Base-by-base conservation (phyloP, 1,140 invertebrate species). In the Ips typographus region DNA sequence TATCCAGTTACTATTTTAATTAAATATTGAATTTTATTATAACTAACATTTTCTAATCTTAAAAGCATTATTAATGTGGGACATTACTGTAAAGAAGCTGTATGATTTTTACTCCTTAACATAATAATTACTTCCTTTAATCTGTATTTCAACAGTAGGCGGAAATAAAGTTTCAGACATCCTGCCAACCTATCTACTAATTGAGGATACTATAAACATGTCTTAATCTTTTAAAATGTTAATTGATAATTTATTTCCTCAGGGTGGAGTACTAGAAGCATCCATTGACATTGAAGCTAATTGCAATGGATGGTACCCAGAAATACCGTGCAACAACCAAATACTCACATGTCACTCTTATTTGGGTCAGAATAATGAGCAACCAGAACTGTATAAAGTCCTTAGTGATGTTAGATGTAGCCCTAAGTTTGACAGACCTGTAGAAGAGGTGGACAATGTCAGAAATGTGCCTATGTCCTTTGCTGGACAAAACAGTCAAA, bases 351-450 rank as follows among this genome's bases (percentile, higher is more conserved):
- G 74, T 52, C 53, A 73, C 40, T 72, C 67, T 1, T 71, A 68
- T 51, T 53, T 76, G 39, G 58, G 66, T 39, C 55, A 43, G 22
- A 66, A 64, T 57, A 36, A 41, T 8, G 40, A 53, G 5, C 40
- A 69, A 63, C 37, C n/a, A 2, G 42, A 37, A 8, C 3, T 40
- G 4, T 71, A 65, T 44, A 40, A 71, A 43, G 58, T 75, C 1
- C 61, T 75, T 37, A 61, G 64, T 55, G 70, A 73, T 49, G 65
- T 75, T 3, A 70, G 58, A 44, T 75, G 74, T 39, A 72, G 59
- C 41, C 72, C 73, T 4, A 73, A 71, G 40, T 43, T 66, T 22
- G 70, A 72, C 40, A 66, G 55, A 44, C 58, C 42, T 40, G 41
- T 72, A 2, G 64, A 74, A 6, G 66, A 72, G 38, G 57, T 56